Evolutionary conservation across 2,888 invertebrate genomes (phyloP).

Genomic region (Dugesia japonica): DNA sequence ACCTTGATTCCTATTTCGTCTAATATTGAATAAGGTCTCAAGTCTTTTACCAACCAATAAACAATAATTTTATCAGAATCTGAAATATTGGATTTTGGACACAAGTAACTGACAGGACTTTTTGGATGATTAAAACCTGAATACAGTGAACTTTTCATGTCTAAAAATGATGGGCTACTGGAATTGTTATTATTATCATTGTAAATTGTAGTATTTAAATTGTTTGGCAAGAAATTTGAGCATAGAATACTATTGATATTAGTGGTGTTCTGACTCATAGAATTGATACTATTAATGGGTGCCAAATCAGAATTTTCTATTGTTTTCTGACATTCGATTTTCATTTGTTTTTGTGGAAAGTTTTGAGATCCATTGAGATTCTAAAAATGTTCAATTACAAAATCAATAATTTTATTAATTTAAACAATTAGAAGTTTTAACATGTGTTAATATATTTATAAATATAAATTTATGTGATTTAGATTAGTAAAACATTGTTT

Average conservation of each 20-base stretch:
- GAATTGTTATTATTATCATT: not conserved
- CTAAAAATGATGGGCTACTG: not conserved
- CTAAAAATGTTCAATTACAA: not conserved
- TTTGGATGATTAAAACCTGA: not conserved
- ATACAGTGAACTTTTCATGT: not conserved
- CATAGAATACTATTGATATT: not conserved
- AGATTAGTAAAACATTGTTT: too few relatives aligned
- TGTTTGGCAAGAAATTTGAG: not conserved
- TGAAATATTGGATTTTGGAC: not conserved
- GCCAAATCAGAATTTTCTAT: not conserved
- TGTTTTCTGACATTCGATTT: not conserved
- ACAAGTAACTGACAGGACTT: not conserved
- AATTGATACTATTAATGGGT: not conserved
- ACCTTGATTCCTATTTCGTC: not conserved
- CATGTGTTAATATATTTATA: too few relatives aligned
- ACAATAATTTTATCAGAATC: conserved; percentile 7
- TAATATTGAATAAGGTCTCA: not conserved
- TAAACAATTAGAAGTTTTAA: too few relatives aligned
- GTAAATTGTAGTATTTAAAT: not conserved
- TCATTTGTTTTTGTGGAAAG: not conserved
- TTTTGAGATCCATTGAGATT: conserved; percentile 15
- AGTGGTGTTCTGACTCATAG: not conserved
- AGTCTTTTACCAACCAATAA: not conserved
- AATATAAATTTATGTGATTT: too few relatives aligned
- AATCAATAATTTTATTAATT: not conserved